Conservation (phyloP, 2,113 vertebrate genomes). For the Rana temporaria region DNA sequence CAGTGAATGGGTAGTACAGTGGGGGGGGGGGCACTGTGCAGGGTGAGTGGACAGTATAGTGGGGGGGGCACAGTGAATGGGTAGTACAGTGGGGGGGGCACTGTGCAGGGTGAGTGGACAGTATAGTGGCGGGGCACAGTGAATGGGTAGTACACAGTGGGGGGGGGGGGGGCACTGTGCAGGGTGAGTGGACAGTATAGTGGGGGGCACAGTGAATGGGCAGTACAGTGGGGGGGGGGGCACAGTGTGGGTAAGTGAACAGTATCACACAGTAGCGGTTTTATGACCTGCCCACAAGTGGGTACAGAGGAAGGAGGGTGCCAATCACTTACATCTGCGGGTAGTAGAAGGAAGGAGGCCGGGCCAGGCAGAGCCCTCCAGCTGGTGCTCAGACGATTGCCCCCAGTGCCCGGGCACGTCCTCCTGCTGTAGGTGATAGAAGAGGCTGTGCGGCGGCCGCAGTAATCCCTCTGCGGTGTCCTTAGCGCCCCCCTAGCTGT, state of each 20-base stretch:
- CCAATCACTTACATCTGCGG: slow-evolving; percentile 39
- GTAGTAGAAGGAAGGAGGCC: slow-evolving; percentile 17
- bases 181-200: background rate
- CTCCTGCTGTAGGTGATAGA: background rate
- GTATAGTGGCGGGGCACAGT: no score
- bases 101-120: no score
- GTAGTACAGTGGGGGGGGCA: no score
- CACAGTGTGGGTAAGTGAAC: background rate
- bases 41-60: no score
- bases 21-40: no score
- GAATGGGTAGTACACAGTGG: background rate
- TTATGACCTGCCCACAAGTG: background rate
- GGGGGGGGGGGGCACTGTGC: background rate
- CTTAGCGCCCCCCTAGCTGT: slow-evolving; percentile 20
- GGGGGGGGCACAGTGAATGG: no score
- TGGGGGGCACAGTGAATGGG: background rate
- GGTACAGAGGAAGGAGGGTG: background rate
- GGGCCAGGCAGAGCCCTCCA: background rate
- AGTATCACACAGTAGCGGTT: background rate
- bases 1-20: no score
- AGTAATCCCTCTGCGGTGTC: background rate
- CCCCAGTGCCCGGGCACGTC: background rate
- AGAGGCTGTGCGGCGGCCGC: background rate
- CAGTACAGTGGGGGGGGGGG: slow-evolving; percentile 7
- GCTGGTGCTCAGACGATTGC: background rate